Base-by-base conservation (phyloP, 2,888 invertebrate species). In the Thecophora atra region DNA sequence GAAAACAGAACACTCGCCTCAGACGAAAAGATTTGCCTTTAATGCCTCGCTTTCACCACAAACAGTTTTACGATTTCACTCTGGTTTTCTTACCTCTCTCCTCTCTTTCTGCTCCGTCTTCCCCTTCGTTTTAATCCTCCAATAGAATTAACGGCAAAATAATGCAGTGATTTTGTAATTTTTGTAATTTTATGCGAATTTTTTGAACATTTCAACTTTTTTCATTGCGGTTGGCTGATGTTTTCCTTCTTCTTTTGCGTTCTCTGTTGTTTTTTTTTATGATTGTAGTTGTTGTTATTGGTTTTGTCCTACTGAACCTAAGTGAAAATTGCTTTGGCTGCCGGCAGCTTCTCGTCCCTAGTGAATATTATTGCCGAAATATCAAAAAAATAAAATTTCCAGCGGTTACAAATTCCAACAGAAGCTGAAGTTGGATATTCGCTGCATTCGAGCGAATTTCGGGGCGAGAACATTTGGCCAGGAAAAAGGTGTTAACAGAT, bases 161-260 rank as follows among this genome's bases (percentile, higher is more conserved):
- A 74, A 75, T 75, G 76, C 76, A 76, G 76, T 76, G 75, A 76
- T 76, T 76, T 73, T 74, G 68, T 56, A 68, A 58, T 68, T 70
- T 60, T 47, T 42, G 68, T 68, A 58, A 68, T 68, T 68, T 26
- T 68, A 42, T 56, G 56, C 42, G 68, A 58, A 44, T 58, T 60
- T 60, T 60, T 26, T 26, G 17, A 17, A 37, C n/a, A 28, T 60
- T 28, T 19, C 63, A 42, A 37, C 11, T 30, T 11, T 19, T n/a
- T 47, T n/a, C 5, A 1, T 47, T 47, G 47, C 4, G 6, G 47
- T 47, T 15, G 44, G 37, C 3, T 37, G 37, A 8, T 37, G 37
- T 1, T 11, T 11, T 8, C 11, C 37, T 37, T 37, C 37, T 37
- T 37, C 37, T 37, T 37, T 8, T n/a, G n/a, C n/a, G n/a, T n/a